Base-by-base conservation (phyloP, 2,888 invertebrate genomes). In the Andricus curvator region DNA sequence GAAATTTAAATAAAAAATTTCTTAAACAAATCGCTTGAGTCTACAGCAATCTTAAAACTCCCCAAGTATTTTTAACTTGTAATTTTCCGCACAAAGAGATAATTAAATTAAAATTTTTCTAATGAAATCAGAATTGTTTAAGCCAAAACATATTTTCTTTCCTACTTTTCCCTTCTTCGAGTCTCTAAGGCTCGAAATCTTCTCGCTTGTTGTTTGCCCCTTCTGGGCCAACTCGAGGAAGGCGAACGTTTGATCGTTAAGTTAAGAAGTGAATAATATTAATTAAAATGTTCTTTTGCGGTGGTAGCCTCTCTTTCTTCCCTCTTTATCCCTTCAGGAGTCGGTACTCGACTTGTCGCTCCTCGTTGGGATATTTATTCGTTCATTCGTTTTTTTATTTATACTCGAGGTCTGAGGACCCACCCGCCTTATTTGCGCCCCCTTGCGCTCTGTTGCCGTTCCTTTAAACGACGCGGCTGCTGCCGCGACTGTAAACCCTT, bases 301-400 rank as follows among this genome's bases (percentile, higher is more conserved):
- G 87, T 79, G 87, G n/a, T 17, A 22, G 17, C 80, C 82, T 86
- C 84, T 79, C 85, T 83, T 76, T 82, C 82, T 85, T 83, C 80
- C 81, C 83, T 80, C 78, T 74, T 80, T 81, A 83, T 76, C 81
- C 84, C 82, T 79, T 82, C 29, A 56, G 78, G 80, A 78, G 83
- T 84, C 86, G 86, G 83, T 88, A 90, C 91, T 90, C 88, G 89
- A 91, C 89, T 88, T 87, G 88, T 89, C 89, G 88, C 88, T 84
- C 82, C 86, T 90, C 89, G 88, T 89, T 88, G 88, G 88, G 88
- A 91, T 92, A 92, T 92, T 92, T 92, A 92, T 92, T 91, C 91
- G 90, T 90, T 91, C 91, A 90, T 90, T 89, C 88, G 89, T 90
- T 91, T 91, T 91, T 90, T 91, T 92, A 91, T 92, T 91, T 91